Conservation (phyloP, 2,797 vertebrate species). For the Zonotrichia albicollis region DNA sequence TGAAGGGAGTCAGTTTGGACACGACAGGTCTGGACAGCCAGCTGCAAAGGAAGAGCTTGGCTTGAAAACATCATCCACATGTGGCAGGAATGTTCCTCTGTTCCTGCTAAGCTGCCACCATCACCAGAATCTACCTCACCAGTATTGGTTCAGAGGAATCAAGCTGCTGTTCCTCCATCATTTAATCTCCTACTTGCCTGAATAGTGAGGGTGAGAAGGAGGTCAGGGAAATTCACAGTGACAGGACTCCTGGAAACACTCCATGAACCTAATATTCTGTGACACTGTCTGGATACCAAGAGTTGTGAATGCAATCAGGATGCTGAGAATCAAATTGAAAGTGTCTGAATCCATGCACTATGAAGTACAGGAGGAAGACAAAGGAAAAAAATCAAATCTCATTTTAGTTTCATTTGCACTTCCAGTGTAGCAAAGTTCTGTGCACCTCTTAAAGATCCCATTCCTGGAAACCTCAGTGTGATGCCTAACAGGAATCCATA, state of each 20-base stretch:
- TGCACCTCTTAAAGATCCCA: neutral
- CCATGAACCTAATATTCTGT: neutral
- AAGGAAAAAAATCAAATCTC: neutral
- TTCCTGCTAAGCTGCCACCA: constrained; percentile 25
- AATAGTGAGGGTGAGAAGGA: fast-evolving
- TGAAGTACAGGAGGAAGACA: neutral
- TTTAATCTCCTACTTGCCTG: neutral
- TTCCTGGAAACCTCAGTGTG: fast-evolving
- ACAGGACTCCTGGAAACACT: neutral
- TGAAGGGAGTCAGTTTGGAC: neutral
- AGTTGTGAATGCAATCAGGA: neutral
- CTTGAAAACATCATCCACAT: neutral
- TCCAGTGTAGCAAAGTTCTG: neutral
- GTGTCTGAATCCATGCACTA: neutral
- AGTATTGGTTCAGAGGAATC: neutral
- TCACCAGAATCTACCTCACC: neutral
- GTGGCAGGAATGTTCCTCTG: neutral
- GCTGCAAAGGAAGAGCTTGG: neutral
- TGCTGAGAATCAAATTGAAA: neutral
- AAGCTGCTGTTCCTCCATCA: neutral
- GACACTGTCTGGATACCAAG: neutral
- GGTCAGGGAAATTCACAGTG: neutral
- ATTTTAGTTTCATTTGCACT: neutral
- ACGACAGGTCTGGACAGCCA: neutral
- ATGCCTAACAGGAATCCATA: neutral